A percentile compares a stretch with the other conserved stretches of the same genome.
These are phyloP conservation scores for Antrozous pallidus DNA, from an alignment of 2,797 vertebrate species.

Conservation along the genomic window DNA sequence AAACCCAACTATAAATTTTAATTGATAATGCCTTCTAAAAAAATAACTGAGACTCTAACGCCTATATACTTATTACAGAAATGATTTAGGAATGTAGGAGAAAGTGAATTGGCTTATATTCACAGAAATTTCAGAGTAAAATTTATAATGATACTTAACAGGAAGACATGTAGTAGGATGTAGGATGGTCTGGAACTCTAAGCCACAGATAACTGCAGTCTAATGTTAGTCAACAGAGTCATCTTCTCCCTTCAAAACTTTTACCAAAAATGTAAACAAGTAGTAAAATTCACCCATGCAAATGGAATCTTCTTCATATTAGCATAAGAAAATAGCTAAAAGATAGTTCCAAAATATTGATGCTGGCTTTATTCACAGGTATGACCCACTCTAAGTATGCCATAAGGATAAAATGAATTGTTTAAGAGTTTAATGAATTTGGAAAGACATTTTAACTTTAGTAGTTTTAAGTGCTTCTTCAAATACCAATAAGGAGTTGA, in stretches of 20 bases:
- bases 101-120: background rate
- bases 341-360: background rate
- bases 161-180: conserved; percentile 1
- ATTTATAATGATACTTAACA: conserved; percentile 13
- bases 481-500: conserved; percentile 37
- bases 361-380: conserved; percentile 31
- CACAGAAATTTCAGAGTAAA: conserved; percentile 36
- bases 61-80: background rate
- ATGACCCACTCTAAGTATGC: background rate
- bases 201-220: background rate
- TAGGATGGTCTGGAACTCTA: background rate
- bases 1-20: conserved; percentile 24
- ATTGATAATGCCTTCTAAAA: conserved; percentile 32
- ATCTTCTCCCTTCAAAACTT: conserved; percentile 2
- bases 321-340: conserved; percentile 30
- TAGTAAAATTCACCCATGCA: background rate
- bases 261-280: conserved; percentile 29
- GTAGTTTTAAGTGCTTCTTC: conserved; percentile 32
- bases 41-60: background rate
- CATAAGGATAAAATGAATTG: conserved; percentile 1
- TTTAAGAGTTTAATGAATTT: conserved; percentile 24
- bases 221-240: conserved; percentile 1
- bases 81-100: conserved; percentile 10
- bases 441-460: conserved; percentile 46
- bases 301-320: background rate